Evolutionary conservation across 2,888 invertebrate genomes (phyloP).

Genomic region (Leptopilina drosophilae): DNA sequence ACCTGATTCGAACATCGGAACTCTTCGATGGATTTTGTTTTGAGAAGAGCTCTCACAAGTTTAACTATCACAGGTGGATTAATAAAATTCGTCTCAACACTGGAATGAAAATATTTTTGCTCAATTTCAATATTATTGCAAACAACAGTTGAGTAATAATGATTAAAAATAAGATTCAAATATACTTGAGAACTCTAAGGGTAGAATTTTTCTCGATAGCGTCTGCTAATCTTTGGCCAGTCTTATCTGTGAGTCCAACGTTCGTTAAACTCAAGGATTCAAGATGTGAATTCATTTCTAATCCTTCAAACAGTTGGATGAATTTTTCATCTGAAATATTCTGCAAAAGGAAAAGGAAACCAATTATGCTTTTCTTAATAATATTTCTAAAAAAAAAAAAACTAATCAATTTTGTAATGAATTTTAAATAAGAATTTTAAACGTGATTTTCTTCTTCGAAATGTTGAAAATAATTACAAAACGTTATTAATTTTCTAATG

Average conservation of each 20-base stretch:
- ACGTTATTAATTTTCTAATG: too few species aligned
- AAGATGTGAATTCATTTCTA: conserved; percentile 93
- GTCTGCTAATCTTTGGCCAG: conserved; percentile 88
- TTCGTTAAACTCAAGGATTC: conserved; percentile 95
- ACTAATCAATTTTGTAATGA: too few species aligned
- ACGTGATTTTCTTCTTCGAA: too few species aligned
- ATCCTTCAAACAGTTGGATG: conserved; percentile 90
- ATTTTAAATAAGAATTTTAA: too few species aligned
- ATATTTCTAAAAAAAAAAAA: too few species aligned
- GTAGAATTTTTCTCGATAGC: conserved; percentile 89
- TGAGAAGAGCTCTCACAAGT: conserved; percentile 90
- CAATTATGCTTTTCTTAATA: background rate
- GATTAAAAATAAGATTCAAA: conserved; percentile 16
- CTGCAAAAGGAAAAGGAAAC: conserved; percentile 78
- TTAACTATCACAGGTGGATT: conserved; percentile 92
- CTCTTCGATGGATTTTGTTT: conserved; percentile 93
- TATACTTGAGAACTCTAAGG: conserved; percentile 87
- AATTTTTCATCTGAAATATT: conserved; percentile 98
- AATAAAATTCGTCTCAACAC: conserved; percentile 98
- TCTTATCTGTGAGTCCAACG: conserved; percentile 94
- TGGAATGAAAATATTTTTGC: conserved; percentile 66
- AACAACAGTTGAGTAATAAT: background rate
- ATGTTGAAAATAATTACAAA: too few species aligned
- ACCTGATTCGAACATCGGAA: conserved; percentile 99
- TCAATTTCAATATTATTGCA: background rate